Conservation (phyloP, 2,888 invertebrate species). For the Cyrtodaria siliqua region DNA sequence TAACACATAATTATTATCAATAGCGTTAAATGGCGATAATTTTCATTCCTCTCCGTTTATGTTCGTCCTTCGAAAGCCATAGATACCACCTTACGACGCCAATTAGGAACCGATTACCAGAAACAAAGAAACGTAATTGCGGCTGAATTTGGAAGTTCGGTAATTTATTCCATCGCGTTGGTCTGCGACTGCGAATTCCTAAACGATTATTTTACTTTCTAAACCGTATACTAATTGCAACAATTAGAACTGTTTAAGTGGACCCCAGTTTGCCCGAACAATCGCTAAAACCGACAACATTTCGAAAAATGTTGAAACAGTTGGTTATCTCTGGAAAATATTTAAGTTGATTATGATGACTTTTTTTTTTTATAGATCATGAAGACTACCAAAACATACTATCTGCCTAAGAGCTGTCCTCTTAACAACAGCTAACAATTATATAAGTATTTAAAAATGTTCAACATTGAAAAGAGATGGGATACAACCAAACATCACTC, state of each 20-base stretch:
- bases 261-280: conserved; percentile 11
- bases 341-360: too few species aligned
- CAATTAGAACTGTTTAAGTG: not conserved
- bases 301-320: not conserved
- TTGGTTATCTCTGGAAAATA: too few species aligned
- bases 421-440: too few species aligned
- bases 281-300: not conserved
- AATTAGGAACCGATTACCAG: conserved; percentile 26
- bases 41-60: conserved; percentile 37
- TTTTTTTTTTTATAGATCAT: too few species aligned
- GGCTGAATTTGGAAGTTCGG: conserved; percentile 30
- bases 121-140: conserved; percentile 36
- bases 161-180: conserved; percentile 40
- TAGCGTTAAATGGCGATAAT: conserved; percentile 30
- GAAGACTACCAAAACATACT: too few species aligned
- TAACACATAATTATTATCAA: conserved; percentile 44
- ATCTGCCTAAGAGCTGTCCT: too few species aligned
- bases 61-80: conserved; percentile 29
- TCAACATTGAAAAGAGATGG: too few species aligned
- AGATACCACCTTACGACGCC: conserved; percentile 6
- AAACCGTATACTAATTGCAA: conserved; percentile 3
- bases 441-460: too few species aligned
- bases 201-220: conserved; percentile 33
- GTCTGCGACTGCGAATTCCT: conserved; percentile 19
- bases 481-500: too few species aligned